A percentile compares a stretch with the other conserved stretches of the same genome.
These are phyloP conservation scores for Apamea monoglypha DNA, from an alignment of 2,888 invertebrate species.

Conservation along the genomic window DNA sequence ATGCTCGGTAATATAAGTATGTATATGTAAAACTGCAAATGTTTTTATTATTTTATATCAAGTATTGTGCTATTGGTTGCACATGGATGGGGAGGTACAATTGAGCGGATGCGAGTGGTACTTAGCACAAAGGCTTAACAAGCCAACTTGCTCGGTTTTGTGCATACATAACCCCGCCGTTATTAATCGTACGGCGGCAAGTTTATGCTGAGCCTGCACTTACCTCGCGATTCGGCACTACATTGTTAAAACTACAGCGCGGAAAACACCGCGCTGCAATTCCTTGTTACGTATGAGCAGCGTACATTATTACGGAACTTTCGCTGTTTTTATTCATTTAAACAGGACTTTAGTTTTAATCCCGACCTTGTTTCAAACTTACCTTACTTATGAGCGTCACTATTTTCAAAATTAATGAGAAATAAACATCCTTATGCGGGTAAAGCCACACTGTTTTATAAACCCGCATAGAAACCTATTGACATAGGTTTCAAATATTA, in stretches of 20 bases:
- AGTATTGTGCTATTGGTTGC: constrained; percentile 48
- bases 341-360: constrained; percentile 29
- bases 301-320: constrained; percentile 61
- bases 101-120: constrained; percentile 62
- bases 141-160: constrained; percentile 81
- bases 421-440: constrained; percentile 15
- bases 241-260: constrained; percentile 74
- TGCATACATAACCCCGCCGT: constrained; percentile 76
- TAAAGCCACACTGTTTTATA: constrained; percentile 37
- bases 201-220: constrained; percentile 70
- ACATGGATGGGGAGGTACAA: constrained; percentile 48
- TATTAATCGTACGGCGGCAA: constrained; percentile 82
- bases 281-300: constrained; percentile 66
- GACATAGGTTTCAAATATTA: constrained; percentile 55
- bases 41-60: constrained; percentile 40
- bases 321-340: constrained; percentile 51
- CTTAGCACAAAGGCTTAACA: constrained; percentile 80
- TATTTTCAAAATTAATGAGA: constrained; percentile 9
- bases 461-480: constrained; percentile 38
- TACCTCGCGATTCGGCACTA: constrained; percentile 75
- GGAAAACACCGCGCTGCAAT: constrained; percentile 67
- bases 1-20: background rate
- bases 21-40: background rate
- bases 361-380: constrained; percentile 9
- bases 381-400: constrained; percentile 5